Evolutionary conservation across 2,888 invertebrate species (phyloP).

Genomic region (Calephelis perditalis): DNA sequence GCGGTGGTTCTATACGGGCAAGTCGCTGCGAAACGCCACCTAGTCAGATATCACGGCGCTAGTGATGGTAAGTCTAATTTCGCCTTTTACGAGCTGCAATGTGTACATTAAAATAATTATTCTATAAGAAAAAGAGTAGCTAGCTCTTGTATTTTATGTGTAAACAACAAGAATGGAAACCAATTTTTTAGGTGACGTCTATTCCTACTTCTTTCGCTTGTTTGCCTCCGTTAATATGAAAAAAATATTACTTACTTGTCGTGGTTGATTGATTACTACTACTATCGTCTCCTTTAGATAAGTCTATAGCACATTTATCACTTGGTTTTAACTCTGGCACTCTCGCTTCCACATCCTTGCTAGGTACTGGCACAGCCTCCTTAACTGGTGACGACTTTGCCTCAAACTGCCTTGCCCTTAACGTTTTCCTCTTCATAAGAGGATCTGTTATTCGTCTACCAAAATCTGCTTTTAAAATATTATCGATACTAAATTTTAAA

Average conservation of each 20-base stretch:
- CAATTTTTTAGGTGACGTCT: too few relatives aligned
- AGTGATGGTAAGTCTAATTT: too few relatives aligned
- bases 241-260: constrained; percentile 54
- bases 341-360: constrained; percentile 54
- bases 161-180: too few relatives aligned
- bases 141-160: too few relatives aligned
- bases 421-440: constrained; percentile 77
- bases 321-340: constrained; percentile 59
- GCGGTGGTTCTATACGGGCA: too few relatives aligned
- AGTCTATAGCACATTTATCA: constrained; percentile 65
- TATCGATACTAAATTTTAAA: constrained; percentile 90
- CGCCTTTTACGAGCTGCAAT: too few relatives aligned
- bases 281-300: constrained; percentile 66
- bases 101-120: too few relatives aligned
- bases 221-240: background rate
- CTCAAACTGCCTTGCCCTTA: constrained; percentile 49
- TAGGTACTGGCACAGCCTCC: constrained; percentile 39
- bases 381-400: constrained; percentile 51
- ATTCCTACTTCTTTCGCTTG: too few relatives aligned
- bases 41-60: too few relatives aligned
- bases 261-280: constrained; percentile 62
- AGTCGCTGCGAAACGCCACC: too few relatives aligned
- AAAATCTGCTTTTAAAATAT: constrained; percentile 91
- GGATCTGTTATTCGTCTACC: constrained; percentile 85
- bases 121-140: too few relatives aligned